Evolutionary conservation across 2,888 invertebrate species (phyloP), one percentile per base, ranked within the genome.

Genomic region (Rutpela maculata): DNA sequence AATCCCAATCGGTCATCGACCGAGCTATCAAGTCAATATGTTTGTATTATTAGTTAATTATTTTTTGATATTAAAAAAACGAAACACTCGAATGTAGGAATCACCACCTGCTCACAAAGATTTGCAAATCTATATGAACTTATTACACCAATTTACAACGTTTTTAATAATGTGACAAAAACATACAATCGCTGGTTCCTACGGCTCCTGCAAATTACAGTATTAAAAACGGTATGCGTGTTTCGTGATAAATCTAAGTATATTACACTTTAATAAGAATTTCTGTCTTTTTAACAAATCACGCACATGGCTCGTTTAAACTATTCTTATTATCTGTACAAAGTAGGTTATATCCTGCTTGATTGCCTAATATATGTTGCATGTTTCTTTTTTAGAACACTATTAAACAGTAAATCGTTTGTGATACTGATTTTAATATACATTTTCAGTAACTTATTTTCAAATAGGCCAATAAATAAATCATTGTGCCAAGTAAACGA

Each of bases 291-390:
- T 68, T 56, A 26, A 26, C 22, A 68, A 31, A 68, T 68, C 68
- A 68, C 68, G 68, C 68, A 68, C 68, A 31, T 68, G 26, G 11
- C 55, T 63, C 62, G 50, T 50, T 50, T 50, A 50, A 50, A 63
- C 35, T 63, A 17, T 63, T 35, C 31, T 11, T 63, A 63, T 35
- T 31, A 31, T n/a, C 62, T n/a, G 50, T n/a, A 63, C 17, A 63
- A 63, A 63, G n/a, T 63, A 63, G 62, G 62, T 63, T 35, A 63
- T 35, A 63, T 63, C 62, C 62, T 63, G 62, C 62, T 63, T 63
- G 26, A 62, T 26, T 63, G 31, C 12, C 17, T 17, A 50, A 50
- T n/a, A n/a, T 50, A 50, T 50, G n/a, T 50, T n/a, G 6, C 31
- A n/a, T 18, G 31, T 35, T 35, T 35, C 17, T 63, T 9, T 31